These are phyloP conservation scores for Danio aesculapii DNA, from an alignment of 2,797 vertebrate species.

Conservation along the genomic window DNA sequence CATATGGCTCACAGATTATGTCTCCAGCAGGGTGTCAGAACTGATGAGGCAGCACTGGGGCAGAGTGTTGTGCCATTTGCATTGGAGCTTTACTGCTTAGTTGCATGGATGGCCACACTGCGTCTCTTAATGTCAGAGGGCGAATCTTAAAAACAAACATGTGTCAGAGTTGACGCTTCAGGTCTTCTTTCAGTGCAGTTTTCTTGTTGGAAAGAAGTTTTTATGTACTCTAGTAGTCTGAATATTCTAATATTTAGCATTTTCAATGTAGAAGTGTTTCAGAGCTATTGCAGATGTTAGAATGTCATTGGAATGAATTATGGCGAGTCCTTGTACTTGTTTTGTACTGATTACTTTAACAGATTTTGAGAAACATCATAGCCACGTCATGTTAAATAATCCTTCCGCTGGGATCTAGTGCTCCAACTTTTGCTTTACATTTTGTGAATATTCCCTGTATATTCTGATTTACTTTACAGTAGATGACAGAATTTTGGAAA, in stretches of 20 bases:
- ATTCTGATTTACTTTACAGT: not conserved
- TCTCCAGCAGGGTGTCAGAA: slow-evolving; percentile 72
- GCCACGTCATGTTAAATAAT: not conserved
- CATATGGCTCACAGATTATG: slow-evolving; percentile 74
- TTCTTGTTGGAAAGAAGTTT: not conserved
- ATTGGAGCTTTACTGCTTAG: slow-evolving; percentile 64
- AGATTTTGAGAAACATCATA: not conserved
- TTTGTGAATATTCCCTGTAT: not conserved
- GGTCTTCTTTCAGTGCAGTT: not conserved
- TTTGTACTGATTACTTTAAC: not conserved
- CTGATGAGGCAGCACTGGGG: slow-evolving; percentile 72
- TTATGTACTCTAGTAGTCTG: not conserved
- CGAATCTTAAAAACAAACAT: slow-evolving; percentile 49
- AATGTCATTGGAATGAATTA: not conserved
- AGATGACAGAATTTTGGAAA: too few species aligned
- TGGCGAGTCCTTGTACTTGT: not conserved
- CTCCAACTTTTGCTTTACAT: not conserved
- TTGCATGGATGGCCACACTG: slow-evolving; percentile 67
- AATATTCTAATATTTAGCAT: not conserved
- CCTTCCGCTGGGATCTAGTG: not conserved
- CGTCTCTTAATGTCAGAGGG: slow-evolving; percentile 48
- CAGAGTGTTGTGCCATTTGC: slow-evolving; percentile 66
- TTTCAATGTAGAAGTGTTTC: not conserved
- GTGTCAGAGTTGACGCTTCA: slow-evolving; percentile 56
- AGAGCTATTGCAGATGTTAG: not conserved